phyloP scores from a whole-genome alignment of 2,888 invertebrate genomes.

The Anorthoa munda region DNA sequence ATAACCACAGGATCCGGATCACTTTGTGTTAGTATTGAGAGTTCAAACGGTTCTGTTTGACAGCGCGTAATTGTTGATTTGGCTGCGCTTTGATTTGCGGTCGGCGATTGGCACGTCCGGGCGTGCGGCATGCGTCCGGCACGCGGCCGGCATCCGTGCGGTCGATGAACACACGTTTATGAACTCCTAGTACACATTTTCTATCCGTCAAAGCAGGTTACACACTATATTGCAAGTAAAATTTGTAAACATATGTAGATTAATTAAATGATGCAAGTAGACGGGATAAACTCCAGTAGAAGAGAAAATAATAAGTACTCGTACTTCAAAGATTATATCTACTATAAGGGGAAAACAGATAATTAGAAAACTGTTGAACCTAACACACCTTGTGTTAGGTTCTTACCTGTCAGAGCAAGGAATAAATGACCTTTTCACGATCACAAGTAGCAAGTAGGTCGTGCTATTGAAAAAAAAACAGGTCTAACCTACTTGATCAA shows the following conservation, averaged over 20 bases:
- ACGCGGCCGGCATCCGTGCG: background rate
- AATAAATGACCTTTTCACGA: background rate
- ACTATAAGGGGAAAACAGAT: background rate
- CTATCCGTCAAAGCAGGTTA: too few species aligned
- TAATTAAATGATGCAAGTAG: background rate
- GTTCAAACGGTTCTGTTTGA: conserved; percentile 44
- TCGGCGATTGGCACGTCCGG: conserved; percentile 35
- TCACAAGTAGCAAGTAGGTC: background rate
- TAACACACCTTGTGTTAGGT: too few species aligned
- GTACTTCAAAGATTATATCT: background rate
- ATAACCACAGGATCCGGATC: conserved; percentile 23
- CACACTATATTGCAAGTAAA: too few species aligned
- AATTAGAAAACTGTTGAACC: background rate
- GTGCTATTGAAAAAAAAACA: background rate
- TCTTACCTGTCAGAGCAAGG: background rate
- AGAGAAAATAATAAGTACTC: background rate
- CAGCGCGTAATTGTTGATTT: conserved; percentile 46
- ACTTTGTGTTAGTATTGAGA: conserved; percentile 43
- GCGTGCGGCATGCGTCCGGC: background rate
- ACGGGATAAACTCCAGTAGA: background rate
- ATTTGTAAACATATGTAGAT: background rate
- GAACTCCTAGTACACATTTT: background rate
- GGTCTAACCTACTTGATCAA: background rate
- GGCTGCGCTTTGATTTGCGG: conserved; percentile 60
- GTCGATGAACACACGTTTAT: background rate